These are phyloP conservation scores for Centrocercus urophasianus DNA, from an alignment of 2,113 vertebrate species.

Conservation along the genomic window DNA sequence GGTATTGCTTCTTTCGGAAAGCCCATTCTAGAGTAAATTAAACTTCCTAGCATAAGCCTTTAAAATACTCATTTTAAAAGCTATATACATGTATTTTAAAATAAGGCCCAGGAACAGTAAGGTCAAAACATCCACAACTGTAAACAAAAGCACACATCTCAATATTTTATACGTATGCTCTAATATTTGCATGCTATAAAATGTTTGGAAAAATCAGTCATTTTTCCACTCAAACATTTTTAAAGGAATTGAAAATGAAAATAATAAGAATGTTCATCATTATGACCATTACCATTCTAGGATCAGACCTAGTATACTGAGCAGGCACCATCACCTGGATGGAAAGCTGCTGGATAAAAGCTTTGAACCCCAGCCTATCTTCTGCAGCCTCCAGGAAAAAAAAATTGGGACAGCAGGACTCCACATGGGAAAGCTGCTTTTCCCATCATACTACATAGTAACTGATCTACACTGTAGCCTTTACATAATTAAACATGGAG, in stretches of 20 bases:
- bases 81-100: not conserved
- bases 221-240: not conserved
- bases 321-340: not conserved
- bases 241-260: not conserved
- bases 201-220: not conserved
- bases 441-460: not conserved
- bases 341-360: not conserved
- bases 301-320: not conserved
- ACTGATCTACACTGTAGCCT: not conserved
- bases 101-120: not conserved
- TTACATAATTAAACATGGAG: not conserved
- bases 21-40: not conserved
- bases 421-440: not conserved
- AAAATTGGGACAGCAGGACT: not conserved
- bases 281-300: not conserved
- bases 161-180: not conserved
- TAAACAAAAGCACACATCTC: not conserved
- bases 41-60: not conserved
- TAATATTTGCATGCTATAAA: not conserved
- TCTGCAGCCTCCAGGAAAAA: not conserved
- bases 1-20: not conserved
- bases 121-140: not conserved
- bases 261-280: not conserved
- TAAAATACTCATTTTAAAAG: not conserved
- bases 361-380: not conserved